Percentiles rank a stretch among this genome's conserved stretches.
Evolutionary conservation across 2,113 vertebrate species (phyloP).

Genomic region (Cryptomyrus ogoouensis): DNA sequence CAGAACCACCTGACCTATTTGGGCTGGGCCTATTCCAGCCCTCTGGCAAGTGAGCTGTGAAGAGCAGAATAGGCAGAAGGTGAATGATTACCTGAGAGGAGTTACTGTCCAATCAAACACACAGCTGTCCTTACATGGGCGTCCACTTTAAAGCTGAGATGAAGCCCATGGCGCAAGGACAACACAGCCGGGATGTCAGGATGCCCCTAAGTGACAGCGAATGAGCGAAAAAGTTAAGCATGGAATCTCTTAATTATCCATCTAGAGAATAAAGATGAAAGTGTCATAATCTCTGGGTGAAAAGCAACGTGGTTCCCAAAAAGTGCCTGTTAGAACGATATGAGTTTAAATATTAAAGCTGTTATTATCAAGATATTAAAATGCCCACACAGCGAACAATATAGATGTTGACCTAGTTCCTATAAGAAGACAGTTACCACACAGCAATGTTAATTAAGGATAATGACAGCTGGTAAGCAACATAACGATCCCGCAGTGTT

Average conservation of each 20-base stretch:
- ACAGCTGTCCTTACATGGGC: not conserved
- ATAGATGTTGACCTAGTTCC: not conserved
- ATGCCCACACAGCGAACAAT: not conserved
- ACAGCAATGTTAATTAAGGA: not conserved
- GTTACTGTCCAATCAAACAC: not conserved
- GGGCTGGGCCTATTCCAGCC: not conserved
- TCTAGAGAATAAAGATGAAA: not conserved
- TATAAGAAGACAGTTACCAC: not conserved
- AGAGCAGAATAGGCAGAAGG: not conserved
- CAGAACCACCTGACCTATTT: not conserved
- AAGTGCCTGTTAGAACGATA: not conserved
- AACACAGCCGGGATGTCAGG: not conserved
- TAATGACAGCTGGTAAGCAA: not conserved
- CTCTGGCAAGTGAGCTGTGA: not conserved
- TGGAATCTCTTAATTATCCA: conserved; percentile 2
- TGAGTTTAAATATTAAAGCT: conserved; percentile 1
- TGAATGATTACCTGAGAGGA: not conserved
- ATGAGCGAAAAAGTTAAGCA: not conserved
- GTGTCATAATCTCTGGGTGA: not conserved
- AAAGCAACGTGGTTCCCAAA: not conserved
- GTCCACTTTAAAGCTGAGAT: not conserved
- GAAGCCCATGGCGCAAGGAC: not conserved
- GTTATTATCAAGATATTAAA: not conserved
- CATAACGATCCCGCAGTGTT: not conserved
- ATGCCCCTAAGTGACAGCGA: not conserved